Conservation (phyloP, 2,113 vertebrate species). For the human region DNA sequence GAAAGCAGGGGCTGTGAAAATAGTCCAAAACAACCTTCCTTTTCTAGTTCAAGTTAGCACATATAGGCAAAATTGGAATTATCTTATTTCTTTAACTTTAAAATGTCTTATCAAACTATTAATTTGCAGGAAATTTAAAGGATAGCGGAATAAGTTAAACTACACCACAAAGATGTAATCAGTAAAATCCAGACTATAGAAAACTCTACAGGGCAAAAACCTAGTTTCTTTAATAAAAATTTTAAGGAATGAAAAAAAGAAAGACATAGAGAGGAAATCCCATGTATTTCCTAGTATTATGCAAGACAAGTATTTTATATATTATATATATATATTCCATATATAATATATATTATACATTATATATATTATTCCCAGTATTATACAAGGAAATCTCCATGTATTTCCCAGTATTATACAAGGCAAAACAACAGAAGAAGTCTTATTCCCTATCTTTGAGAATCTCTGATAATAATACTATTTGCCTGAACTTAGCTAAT, state of each 20-base stretch:
- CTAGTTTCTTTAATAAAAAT: neutral
- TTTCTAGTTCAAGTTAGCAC: neutral
- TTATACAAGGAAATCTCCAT: no score
- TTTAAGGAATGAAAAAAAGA: neutral
- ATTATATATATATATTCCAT: no score
- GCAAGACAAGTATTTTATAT: neutral
- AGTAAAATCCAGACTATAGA: neutral
- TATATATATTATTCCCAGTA: no score
- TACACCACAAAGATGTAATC: neutral
- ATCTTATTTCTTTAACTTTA: neutral
- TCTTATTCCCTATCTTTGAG: neutral
- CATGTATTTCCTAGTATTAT: neutral
- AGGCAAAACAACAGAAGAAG: rapidly evolving
- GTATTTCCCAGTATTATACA: neutral
- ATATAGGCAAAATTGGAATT: neutral
- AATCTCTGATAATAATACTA: neutral
- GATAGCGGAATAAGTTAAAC: neutral
- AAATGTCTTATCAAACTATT: neutral
- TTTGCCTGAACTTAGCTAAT: neutral
- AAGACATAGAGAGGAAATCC: neutral
- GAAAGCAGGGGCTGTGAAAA: neutral
- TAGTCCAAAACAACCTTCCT: neutral
- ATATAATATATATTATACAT: no score
- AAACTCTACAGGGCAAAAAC: neutral
- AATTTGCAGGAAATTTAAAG: neutral